Evolutionary conservation across 1,140 invertebrate genomes (phyloP), one percentile per base, ranked within the genome.

Genomic region (Leptinotarsa defecta): DNA sequence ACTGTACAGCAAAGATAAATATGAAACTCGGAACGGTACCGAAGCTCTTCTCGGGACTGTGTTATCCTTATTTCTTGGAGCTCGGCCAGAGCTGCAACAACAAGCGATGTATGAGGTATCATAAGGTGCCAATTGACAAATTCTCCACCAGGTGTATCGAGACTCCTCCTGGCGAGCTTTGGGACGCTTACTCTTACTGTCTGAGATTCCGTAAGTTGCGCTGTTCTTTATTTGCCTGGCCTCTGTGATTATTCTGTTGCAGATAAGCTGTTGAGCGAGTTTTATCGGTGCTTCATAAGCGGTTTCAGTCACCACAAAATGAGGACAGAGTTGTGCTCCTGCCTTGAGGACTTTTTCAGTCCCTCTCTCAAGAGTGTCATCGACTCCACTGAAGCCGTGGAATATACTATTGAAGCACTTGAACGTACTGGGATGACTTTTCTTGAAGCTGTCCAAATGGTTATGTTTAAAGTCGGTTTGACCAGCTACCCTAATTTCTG

Each of bases 301-400:
- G 70, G 24, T 17, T 72, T 72, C 48, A 49, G 52, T n/a, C 24
- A 62, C 13, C 57, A 48, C 70, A 72, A 72, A 61, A 72, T 72
- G 70, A 13, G 27, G 24, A 72, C 13, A 17, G 57, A 72, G 15
- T 17, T 72, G 11, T 27, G 57, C 27, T n/a, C n/a, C 17, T 61
- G 49, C 20, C 57, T 72, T 27, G 15, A 24, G 19, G 20, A 61
- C 52, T 72, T 62, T 24, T 72, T 72, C 5, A 69, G 43, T 34
- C 24, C 24, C 13, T 34, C 24, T 20, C 2, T 48, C 22, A 63
- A 27, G 27, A 43, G 13, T 5, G 4, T 34, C 15, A 70, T 70
- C 8, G 48, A 70, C n/a, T 22, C 15, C 13, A 27, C 15, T 5
- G 24, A 72, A 15, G 70, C 70, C n/a, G 17, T 61, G 57, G 52